Base-by-base conservation (phyloP, 2,797 vertebrate genomes). In the Austrolebias charrua region DNA sequence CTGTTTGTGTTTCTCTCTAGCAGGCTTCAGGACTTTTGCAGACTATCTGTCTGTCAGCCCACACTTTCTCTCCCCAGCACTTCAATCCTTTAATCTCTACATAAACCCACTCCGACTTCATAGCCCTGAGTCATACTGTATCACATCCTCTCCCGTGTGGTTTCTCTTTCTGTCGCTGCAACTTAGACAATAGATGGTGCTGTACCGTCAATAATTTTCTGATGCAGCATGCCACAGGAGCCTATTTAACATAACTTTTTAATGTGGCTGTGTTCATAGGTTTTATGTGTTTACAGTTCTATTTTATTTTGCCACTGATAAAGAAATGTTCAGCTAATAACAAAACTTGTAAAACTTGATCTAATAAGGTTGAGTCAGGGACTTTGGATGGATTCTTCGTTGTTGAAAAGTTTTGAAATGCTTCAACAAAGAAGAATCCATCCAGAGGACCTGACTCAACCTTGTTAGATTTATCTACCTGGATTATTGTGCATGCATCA, bases 61-160 rank as follows among this genome's bases (percentile, higher is more conserved):
- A 86, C 73, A 24, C 74, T 60, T 71, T 76, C 60, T 71, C 69
- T 80, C 52, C 52, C 80, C 80, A 82, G 67, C 72, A 79, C 75
- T 57, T 76, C 75, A 81, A 84, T 87, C 81, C 84, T 86, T 86
- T 88, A 86, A 88, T 88, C 84, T 87, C 75, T 74, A 63, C 66
- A 71, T 82, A 80, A 86, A 86, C 75, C 72, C 69, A 60, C 75
- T 78, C 76, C 77, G 80, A 88, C 81, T 87, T 80, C 76, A 85
- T 69, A 74, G 73, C 52, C 83, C 86, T 86, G 84, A 88, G 86
- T 89, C 88, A 86, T 81, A 73, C 76, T 83, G 75, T 80, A 80
- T 86, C 81, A 71, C 71, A 75, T 75, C 49, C 40, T 53, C 62
- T 63, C 61, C 46, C 63, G 60, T 64, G 50, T 50, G 62, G 61